These are phyloP conservation scores for Liodrosophila aerea DNA, from an alignment of 2,888 invertebrate genomes.

Conservation along the genomic window DNA sequence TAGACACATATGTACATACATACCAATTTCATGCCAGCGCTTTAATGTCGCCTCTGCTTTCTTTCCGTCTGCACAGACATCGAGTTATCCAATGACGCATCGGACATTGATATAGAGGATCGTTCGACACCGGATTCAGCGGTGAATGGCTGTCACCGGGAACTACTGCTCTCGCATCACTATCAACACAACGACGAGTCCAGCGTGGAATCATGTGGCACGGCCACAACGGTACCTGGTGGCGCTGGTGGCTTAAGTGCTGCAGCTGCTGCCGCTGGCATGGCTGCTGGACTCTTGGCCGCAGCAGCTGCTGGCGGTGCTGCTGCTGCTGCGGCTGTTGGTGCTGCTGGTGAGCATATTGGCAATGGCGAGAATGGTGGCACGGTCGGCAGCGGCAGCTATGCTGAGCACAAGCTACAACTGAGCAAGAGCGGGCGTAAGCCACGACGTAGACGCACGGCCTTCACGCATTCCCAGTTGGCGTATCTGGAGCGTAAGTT, in stretches of 20 bases:
- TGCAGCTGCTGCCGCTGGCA: slow-evolving; percentile 61
- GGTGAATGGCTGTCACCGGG: slow-evolving; percentile 61
- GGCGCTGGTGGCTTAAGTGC: slow-evolving; percentile 39
- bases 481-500: slow-evolving; percentile 96
- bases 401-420: slow-evolving; percentile 76
- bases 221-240: slow-evolving; percentile 49
- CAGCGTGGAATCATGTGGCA: slow-evolving; percentile 77
- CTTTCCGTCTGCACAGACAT: slow-evolving; percentile 65
- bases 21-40: too few species aligned
- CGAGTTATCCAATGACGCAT: slow-evolving; percentile 81
- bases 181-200: slow-evolving; percentile 77
- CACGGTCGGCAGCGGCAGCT: slow-evolving; percentile 46
- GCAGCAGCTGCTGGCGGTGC: slow-evolving; percentile 35
- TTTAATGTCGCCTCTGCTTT: too few species aligned
- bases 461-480: slow-evolving; percentile 96
- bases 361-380: background rate
- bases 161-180: slow-evolving; percentile 59
- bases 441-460: slow-evolving; percentile 92
- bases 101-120: slow-evolving; percentile 82
- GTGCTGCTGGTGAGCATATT: background rate
- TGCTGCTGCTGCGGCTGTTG: slow-evolving; percentile 4
- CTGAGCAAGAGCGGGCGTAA: slow-evolving; percentile 86
- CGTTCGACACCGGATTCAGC: slow-evolving; percentile 81
- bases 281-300: slow-evolving; percentile 55
- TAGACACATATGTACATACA: too few species aligned